These are phyloP conservation scores for Dynastes grantii DNA, from an alignment of 2,888 invertebrate genomes.

Conservation along the genomic window DNA sequence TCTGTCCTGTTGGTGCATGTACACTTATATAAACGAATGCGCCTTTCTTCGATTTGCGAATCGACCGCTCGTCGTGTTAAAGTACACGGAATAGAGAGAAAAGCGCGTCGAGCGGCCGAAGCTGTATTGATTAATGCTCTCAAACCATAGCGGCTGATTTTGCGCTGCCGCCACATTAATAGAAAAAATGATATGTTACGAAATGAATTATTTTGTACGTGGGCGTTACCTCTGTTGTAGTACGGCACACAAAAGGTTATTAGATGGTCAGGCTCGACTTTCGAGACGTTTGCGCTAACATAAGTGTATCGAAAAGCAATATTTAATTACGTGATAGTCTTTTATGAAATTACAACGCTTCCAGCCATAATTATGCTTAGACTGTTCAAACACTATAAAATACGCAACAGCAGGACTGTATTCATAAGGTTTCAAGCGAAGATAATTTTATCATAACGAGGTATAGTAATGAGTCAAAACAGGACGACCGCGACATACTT, in stretches of 20 bases:
- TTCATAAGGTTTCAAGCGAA: no score
- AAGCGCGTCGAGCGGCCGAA: not conserved
- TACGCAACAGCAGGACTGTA: no score
- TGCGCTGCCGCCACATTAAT: slow-evolving; percentile 11
- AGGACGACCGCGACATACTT: no score
- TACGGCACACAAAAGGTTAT: not conserved
- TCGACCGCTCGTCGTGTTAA: slow-evolving; percentile 12
- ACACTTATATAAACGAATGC: slow-evolving; percentile 34
- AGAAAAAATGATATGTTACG: slow-evolving; percentile 17
- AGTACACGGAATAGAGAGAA: slow-evolving; percentile 9
- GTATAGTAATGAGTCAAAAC: no score
- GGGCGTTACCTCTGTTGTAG: slow-evolving; percentile 24
- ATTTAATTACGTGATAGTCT: no score
- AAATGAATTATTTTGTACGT: slow-evolving; percentile 24
- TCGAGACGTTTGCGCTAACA: not conserved
- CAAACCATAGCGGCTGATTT: slow-evolving; percentile 15
- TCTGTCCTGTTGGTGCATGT: slow-evolving; percentile 1
- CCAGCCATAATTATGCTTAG: no score
- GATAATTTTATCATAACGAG: no score
- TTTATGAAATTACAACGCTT: no score
- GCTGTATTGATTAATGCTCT: slow-evolving; percentile 27
- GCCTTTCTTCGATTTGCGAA: slow-evolving; percentile 36
- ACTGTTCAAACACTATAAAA: no score
- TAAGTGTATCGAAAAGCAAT: no score
- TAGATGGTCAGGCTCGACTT: not conserved